Percentiles rank a stretch among this genome's conserved stretches.
These are phyloP conservation scores for Petrocephalus sullivani DNA, from an alignment of 2,797 vertebrate genomes.

Conservation along the genomic window DNA sequence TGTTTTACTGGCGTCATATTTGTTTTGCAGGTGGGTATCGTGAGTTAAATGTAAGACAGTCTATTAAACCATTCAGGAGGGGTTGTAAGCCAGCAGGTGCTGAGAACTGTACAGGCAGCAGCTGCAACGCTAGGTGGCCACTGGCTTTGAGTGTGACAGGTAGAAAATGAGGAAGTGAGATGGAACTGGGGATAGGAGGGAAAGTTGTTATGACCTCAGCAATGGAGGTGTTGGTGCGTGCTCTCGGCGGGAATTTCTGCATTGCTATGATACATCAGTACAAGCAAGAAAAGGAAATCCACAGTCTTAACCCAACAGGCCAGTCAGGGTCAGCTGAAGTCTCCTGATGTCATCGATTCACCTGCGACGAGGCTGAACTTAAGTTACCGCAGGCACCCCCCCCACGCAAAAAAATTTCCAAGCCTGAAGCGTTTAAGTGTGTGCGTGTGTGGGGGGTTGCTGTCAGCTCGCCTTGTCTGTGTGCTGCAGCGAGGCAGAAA, in stretches of 20 bases:
- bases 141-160: background rate
- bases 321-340: background rate
- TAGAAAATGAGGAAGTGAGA: background rate
- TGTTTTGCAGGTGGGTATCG: background rate
- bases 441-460: background rate
- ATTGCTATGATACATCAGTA: background rate
- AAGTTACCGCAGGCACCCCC: background rate
- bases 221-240: background rate
- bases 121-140: background rate
- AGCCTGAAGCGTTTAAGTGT: background rate
- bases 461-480: background rate
- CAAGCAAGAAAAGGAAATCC: background rate
- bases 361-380: background rate
- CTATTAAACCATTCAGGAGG: background rate
- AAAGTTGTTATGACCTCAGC: background rate
- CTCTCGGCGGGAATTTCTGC: background rate
- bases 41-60: background rate
- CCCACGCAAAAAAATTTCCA: background rate
- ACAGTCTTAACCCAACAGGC: background rate
- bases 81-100: background rate
- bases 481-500: constrained; percentile 40
- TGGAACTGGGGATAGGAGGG: background rate
- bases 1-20: background rate
- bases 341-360: background rate
- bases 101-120: background rate